These are phyloP conservation scores for Sminthurinus signatus DNA, from an alignment of 1,140 invertebrate genomes.

Conservation along the genomic window DNA sequence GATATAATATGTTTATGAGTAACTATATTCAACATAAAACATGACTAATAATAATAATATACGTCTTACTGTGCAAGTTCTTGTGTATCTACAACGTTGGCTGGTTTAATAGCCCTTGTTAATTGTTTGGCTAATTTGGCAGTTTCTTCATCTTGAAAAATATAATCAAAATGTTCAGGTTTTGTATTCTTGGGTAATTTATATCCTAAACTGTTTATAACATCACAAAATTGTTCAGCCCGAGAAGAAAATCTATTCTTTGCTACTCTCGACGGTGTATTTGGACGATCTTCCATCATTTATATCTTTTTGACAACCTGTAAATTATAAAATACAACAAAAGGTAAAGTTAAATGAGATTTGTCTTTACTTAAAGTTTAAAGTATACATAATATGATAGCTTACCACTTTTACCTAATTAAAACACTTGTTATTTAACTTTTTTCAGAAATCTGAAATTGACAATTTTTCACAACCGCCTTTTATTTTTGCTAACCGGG, in stretches of 20 bases:
- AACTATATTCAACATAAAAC: background rate
- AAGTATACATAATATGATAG: too few species aligned
- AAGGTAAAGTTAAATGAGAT: too few species aligned
- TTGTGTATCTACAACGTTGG: background rate
- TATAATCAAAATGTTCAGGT: conserved; percentile 28
- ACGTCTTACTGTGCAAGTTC: background rate
- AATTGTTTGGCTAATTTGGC: conserved; percentile 11
- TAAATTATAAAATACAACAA: too few species aligned
- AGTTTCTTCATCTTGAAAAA: conserved; percentile 34
- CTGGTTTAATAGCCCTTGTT: conserved; percentile 23
- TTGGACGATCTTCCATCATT: too few species aligned
- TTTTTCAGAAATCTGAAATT: too few species aligned
- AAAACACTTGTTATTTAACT: too few species aligned
- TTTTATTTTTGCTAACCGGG: too few species aligned
- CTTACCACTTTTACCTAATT: too few species aligned
- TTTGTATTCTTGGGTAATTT: conserved; percentile 16
- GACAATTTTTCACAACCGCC: too few species aligned
- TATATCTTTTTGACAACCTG: too few species aligned
- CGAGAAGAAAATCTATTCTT: conserved; percentile 7
- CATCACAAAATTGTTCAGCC: conserved; percentile 25
- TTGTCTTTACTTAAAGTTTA: too few species aligned
- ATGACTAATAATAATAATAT: background rate
- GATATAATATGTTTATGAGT: background rate
- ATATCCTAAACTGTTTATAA: conserved; percentile 25
- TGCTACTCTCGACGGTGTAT: background rate